Conservation (phyloP, 1,140 invertebrate genomes). For the Drosophila mojavensis region DNA sequence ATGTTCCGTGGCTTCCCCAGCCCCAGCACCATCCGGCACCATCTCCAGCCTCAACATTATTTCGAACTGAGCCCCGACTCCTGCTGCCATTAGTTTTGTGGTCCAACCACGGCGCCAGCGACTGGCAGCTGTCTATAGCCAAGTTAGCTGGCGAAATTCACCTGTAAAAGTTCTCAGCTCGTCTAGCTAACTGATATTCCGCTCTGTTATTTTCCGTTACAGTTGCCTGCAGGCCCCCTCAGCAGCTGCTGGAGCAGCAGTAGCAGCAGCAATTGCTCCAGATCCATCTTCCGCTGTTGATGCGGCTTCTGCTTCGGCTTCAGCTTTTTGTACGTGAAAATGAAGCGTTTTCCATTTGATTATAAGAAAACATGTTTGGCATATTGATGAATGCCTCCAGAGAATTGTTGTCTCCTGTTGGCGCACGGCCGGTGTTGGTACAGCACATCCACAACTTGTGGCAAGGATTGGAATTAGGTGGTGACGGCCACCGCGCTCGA, state of each 20-base stretch:
- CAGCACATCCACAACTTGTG: constrained; percentile 56
- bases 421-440: constrained; percentile 10
- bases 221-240: constrained; percentile 1
- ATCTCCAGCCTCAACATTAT: neutral
- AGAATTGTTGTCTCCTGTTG: constrained; percentile 54
- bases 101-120: constrained; percentile 18
- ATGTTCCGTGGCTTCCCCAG: constrained; percentile 44
- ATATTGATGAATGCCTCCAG: constrained; percentile 80
- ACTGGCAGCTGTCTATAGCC: constrained; percentile 32
- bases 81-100: constrained; percentile 29
- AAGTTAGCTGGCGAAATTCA: constrained; percentile 44
- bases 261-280: neutral
- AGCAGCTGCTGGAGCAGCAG: too few species aligned
- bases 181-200: constrained; percentile 25
- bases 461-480: constrained; percentile 79
- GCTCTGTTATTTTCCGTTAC: constrained; percentile 19
- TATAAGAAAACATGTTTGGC: constrained; percentile 81
- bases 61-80: neutral
- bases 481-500: constrained; percentile 52
- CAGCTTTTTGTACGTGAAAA: constrained; percentile 70
- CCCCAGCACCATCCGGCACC: neutral
- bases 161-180: constrained; percentile 57
- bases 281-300: neutral
- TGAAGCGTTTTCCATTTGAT: constrained; percentile 81
- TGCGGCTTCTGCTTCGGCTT: constrained; percentile 2